Evolutionary conservation across 2,888 invertebrate genomes (phyloP).

Genomic region (Eucera pruinosa): DNA sequence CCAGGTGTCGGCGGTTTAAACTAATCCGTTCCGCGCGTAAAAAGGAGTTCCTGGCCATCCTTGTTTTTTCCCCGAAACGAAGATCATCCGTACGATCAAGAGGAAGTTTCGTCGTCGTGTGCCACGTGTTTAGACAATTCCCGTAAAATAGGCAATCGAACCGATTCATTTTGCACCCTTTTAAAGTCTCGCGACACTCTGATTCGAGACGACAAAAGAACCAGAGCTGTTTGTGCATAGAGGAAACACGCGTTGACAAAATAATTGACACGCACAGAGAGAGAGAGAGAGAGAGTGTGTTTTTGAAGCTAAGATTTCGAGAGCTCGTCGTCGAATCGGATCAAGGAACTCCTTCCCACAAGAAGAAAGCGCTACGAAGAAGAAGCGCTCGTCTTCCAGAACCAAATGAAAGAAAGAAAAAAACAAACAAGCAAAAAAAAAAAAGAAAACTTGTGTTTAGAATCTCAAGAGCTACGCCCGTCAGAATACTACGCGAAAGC

Average conservation of each 20-base stretch:
- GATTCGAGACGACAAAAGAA: too few species aligned
- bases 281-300: slow-evolving; percentile 13
- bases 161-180: background rate
- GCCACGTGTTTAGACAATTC: slow-evolving; percentile 10
- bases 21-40: slow-evolving; percentile 54
- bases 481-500: slow-evolving; percentile 11
- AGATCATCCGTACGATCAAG: slow-evolving; percentile 1
- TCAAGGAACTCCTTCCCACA: slow-evolving; percentile 13
- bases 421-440: slow-evolving; percentile 7
- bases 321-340: background rate
- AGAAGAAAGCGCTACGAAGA: too few species aligned
- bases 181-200: background rate
- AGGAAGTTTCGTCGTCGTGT: slow-evolving; percentile 20
- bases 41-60: slow-evolving; percentile 61
- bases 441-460: slow-evolving; percentile 18
- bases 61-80: slow-evolving; percentile 57
- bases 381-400: slow-evolving; percentile 64
- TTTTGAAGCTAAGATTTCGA: slow-evolving; percentile 1
- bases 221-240: too few species aligned
- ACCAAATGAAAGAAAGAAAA: background rate
- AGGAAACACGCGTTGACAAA: background rate
- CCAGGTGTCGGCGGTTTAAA: slow-evolving; percentile 88
- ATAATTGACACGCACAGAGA: background rate
- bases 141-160: background rate
- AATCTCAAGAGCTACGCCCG: slow-evolving; percentile 50